Base-by-base conservation (phyloP, 2,888 invertebrate genomes). In the Selenia dentaria region DNA sequence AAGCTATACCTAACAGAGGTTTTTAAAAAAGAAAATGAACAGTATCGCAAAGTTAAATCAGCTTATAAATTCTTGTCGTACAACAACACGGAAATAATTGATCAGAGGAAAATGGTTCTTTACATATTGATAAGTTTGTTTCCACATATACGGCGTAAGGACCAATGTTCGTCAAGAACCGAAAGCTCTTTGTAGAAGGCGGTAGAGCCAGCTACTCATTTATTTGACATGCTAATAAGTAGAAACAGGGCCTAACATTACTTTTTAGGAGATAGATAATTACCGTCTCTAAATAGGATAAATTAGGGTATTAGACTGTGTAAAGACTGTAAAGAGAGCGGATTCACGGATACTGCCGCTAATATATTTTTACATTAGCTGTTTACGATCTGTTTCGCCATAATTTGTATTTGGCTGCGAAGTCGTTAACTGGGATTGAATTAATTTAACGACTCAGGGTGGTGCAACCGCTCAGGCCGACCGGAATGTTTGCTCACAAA, bases 351-450 rank as follows among this genome's bases (percentile, higher is more conserved):
- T 52, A 52, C 56, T 40, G 59, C 59, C 40, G 54, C 52, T 52
- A 54, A 59, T 56, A 59, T 56, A 48, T 48, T 48, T 48, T 48
- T 48, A 59, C 59, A 59, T 59, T 59, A 56, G 59, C 59, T 59
- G 59, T 59, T 59, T 59, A 59, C 59, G 59, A 59, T 56, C 56
- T 59, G 59, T 59, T 56, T 37, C 54, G 54, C 56, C 54, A 56
- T 56, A 56, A 59, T 59, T 59, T 59, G 59, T 59, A 56, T 59
- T 59, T 51, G 54, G 54, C 58, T 56, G 54, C 50, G 46, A 52
- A 59, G 59, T 59, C 59, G 59, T 59, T 59, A 59, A 56, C 56
- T 56, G 50, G 59, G 59, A 59, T 59, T 59, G 59, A 56, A 59
- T 59, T 56, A 59, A 59, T 59, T 59, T 59, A 47, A 59, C 54